phyloP scores from a whole-genome alignment of 2,113 vertebrate species.

The Dunckerocampus dactyliophorus region DNA sequence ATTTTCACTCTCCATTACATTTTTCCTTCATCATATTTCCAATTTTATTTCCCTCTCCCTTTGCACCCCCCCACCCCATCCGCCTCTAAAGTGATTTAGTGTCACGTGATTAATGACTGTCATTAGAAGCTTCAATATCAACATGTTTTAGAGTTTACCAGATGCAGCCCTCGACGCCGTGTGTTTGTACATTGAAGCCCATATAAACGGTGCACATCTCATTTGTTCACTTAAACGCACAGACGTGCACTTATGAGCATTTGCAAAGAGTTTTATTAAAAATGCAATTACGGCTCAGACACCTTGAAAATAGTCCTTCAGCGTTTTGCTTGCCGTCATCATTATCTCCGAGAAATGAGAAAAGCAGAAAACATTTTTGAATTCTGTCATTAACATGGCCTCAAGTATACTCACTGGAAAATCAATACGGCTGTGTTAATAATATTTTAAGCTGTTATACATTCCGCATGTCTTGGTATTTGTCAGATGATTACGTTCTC shows the following conservation, averaged over 20 bases:
- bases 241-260: conserved; percentile 6
- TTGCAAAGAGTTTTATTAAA: conserved; percentile 59
- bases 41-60: conserved; percentile 34
- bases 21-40: conserved; percentile 35
- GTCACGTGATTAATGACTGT: conserved; percentile 69
- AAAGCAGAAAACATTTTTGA: conserved; percentile 44
- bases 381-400: conserved; percentile 34
- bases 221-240: conserved; percentile 20
- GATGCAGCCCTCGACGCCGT: conserved; percentile 41
- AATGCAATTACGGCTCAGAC: conserved; percentile 64
- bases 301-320: conserved; percentile 54
- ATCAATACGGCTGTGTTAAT: not conserved
- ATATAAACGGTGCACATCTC: conserved; percentile 26
- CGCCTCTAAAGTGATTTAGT: conserved; percentile 57
- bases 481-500: not conserved
- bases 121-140: conserved; percentile 68
- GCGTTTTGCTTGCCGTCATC: conserved; percentile 56
- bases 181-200: conserved; percentile 22
- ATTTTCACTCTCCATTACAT: conserved; percentile 30
- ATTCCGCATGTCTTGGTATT: not conserved
- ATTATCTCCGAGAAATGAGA: conserved; percentile 47
- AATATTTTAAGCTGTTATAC: too few species aligned
- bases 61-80: conserved; percentile 12
- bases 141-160: conserved; percentile 58
- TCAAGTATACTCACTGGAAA: conserved; percentile 2